Conservation (phyloP, 2,888 invertebrate genomes). For the Quadriops clusia region DNA sequence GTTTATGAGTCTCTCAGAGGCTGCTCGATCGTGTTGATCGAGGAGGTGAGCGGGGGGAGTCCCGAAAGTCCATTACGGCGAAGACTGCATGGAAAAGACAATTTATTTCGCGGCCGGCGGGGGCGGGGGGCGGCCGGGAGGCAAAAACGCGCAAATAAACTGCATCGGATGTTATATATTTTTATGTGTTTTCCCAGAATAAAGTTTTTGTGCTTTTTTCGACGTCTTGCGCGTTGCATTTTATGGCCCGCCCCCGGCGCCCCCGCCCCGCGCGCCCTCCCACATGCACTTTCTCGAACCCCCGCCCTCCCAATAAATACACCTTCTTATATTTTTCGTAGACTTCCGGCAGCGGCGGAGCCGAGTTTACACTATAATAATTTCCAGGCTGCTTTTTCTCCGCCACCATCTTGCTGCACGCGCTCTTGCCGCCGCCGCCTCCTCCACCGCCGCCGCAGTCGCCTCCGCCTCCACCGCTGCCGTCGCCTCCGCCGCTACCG, state of each 20-base stretch:
- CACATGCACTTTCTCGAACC: slow-evolving; percentile 15
- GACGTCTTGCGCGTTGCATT: slow-evolving; percentile 22
- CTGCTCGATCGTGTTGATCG: too few species aligned
- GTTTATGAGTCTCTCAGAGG: too few species aligned
- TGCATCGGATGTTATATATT: slow-evolving; percentile 37
- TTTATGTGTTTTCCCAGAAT: slow-evolving; percentile 36
- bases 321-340: slow-evolving; percentile 26
- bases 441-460: slow-evolving; percentile 6
- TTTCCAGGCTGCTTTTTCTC: too few species aligned
- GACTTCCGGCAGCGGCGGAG: slow-evolving; percentile 19
- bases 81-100: slow-evolving; percentile 29
- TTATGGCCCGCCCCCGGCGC: slow-evolving; percentile 16
- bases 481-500: slow-evolving; percentile 2
- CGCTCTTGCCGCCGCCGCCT: slow-evolving; percentile 8
- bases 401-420: neutral
- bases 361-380: slow-evolving; percentile 12
- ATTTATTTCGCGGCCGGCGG: slow-evolving; percentile 26
- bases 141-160: slow-evolving; percentile 26
- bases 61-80: slow-evolving; percentile 7
- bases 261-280: slow-evolving; percentile 10
- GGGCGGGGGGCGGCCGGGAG: too few species aligned
- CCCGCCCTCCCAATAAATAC: slow-evolving; percentile 30
- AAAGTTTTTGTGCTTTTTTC: slow-evolving; percentile 33
- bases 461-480: slow-evolving; percentile 6
- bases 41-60: slow-evolving; percentile 3